Evolutionary conservation across 2,113 vertebrate genomes (phyloP).

Genomic region (Polypterus bichir): DNA sequence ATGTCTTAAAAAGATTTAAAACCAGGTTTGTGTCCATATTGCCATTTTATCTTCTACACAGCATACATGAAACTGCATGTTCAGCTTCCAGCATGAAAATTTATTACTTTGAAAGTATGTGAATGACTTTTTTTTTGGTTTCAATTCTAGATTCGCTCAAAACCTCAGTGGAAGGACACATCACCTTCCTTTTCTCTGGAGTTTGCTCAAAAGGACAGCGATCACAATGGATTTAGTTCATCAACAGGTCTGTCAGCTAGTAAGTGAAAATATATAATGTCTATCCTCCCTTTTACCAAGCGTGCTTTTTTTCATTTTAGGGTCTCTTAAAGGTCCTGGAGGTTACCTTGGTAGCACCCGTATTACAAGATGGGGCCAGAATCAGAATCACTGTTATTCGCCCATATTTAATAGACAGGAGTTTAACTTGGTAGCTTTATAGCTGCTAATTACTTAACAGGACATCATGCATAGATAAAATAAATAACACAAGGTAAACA

Average conservation of each 20-base stretch:
- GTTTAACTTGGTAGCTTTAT: neutral
- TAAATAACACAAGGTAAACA: too few relatives aligned
- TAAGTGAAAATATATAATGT: conserved; percentile 30
- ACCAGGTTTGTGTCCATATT: neutral
- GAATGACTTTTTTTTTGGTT: neutral
- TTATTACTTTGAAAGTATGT: neutral
- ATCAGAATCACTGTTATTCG: neutral
- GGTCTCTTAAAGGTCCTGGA: neutral
- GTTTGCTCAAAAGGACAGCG: conserved; percentile 17
- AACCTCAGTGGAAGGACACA: conserved; percentile 48
- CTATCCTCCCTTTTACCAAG: neutral
- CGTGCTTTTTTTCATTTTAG: neutral
- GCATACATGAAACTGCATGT: neutral
- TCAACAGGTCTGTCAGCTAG: conserved; percentile 35
- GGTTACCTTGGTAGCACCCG: neutral
- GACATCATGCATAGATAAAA: too few relatives aligned
- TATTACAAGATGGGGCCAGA: neutral
- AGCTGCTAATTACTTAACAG: too few relatives aligned
- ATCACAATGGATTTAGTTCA: conserved; percentile 24
- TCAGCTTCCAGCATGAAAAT: neutral
- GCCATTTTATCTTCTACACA: neutral
- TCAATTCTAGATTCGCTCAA: conserved; percentile 36
- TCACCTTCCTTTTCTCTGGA: conserved; percentile 38
- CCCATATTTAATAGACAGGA: neutral
- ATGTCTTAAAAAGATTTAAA: neutral